Evolutionary conservation across 2,888 invertebrate species (phyloP).

Genomic region (Philopedon plagiatum): DNA sequence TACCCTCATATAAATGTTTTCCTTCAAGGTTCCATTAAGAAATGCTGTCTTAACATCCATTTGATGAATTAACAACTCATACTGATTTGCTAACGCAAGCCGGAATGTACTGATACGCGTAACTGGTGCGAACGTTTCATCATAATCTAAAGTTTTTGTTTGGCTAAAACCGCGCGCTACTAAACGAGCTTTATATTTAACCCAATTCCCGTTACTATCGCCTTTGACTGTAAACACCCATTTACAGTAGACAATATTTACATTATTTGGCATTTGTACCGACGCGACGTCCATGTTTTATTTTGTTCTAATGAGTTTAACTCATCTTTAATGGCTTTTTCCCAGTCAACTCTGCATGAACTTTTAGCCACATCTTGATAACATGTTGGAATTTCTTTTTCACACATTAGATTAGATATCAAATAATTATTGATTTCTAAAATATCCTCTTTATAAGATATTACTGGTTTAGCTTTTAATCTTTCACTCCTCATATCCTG

Average conservation of each 20-base stretch:
- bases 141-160: constrained; percentile 39
- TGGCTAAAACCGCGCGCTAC: constrained; percentile 40
- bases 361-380: constrained; percentile 36
- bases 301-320: constrained; percentile 41
- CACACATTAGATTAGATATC: too few relatives aligned
- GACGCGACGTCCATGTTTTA: too few relatives aligned
- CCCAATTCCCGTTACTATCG: constrained; percentile 18
- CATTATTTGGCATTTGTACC: too few relatives aligned
- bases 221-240: constrained; percentile 48
- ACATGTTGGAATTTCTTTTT: constrained; percentile 27
- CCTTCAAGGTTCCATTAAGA: constrained; percentile 38
- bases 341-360: constrained; percentile 33
- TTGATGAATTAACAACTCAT: constrained; percentile 36
- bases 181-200: constrained; percentile 29
- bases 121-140: constrained; percentile 46
- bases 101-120: constrained; percentile 29
- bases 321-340: constrained; percentile 41
- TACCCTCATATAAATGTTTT: constrained; percentile 49
- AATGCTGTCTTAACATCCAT: constrained; percentile 48
- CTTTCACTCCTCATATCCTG: constrained; percentile 41
- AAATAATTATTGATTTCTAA: constrained; percentile 25
- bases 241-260: constrained; percentile 42
- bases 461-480: constrained; percentile 35
- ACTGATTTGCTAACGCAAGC: constrained; percentile 17
- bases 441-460: constrained; percentile 20